Evolutionary conservation across 2,888 invertebrate species (phyloP), one percentile per base, ranked within the genome.

Genomic region (Rhingia campestris): DNA sequence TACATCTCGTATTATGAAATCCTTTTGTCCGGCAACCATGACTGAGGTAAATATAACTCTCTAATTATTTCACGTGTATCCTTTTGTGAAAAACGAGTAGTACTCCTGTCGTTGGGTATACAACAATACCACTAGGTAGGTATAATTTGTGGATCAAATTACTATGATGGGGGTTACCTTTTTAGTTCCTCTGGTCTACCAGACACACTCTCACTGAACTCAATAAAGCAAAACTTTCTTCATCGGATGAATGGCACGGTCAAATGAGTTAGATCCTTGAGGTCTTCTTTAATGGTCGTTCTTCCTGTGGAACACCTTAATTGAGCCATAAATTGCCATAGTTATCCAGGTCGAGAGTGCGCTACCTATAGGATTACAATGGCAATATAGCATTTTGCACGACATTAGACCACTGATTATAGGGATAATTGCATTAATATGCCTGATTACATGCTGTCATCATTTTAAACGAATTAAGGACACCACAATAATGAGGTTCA

Each of bases 341-440:
- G 66, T 66, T 61, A 72, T 81, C 54, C 54, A 61, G 54, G 59
- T 75, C 64, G 59, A 37, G 14, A 1, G 14, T 37, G 56, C 30
- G 14, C 45, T 70, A 22, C 51, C 53, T 9, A n/a, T n/a, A 41
- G 70, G 35, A 75, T 37, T 10, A 63, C 67, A 61, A 69, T 67
- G 47, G 39, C 66, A 77, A 72, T 66, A 76, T 72, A 22, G 2
- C 81, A 76, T 81, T 81, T 81, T 37, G 72, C 76, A 81, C 72
- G 66, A 81, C 76, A 72, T 81, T 75, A 76, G 72, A 72, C 76
- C 72, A 61, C 72, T 77, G 61, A 76, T 76, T 81, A 63, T 75
- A 61, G 76, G 61, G 47, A 81, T 81, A 66, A 76, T 49, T 59
- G 49, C 61, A 53, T 51, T 32, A 33, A 12, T 9, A 30, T 22